Evolutionary conservation across 1,140 invertebrate genomes (phyloP).

Genomic region (Meloidogyne hapla): DNA sequence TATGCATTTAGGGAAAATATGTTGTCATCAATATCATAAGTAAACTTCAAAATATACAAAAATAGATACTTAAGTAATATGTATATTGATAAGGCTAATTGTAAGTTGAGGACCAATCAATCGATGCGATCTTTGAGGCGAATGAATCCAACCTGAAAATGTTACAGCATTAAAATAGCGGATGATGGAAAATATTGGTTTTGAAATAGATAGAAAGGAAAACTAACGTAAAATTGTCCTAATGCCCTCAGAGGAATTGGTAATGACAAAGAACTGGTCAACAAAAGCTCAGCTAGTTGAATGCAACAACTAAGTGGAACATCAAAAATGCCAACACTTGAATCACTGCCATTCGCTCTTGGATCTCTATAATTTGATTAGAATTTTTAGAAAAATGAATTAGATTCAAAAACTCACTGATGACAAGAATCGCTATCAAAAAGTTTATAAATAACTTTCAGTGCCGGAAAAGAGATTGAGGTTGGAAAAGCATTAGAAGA

Average conservation of each 20-base stretch:
- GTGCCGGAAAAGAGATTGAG: constrained; percentile 45
- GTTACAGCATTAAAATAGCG: background rate
- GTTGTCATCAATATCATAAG: no score
- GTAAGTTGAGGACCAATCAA: background rate
- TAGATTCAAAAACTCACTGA: constrained; percentile 31
- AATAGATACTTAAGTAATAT: no score
- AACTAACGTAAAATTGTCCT: constrained; percentile 54
- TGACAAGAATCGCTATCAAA: constrained; percentile 44
- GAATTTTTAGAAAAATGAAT: background rate
- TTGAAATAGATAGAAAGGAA: background rate
- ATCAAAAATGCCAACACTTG: constrained; percentile 55
- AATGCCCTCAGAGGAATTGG: constrained; percentile 48
- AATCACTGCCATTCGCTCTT: constrained; percentile 53
- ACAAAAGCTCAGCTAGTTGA: constrained; percentile 40
- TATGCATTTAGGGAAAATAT: no score
- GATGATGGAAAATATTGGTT: background rate
- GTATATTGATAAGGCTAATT: no score
- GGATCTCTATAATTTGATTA: constrained; percentile 38
- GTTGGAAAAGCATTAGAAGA: constrained; percentile 8
- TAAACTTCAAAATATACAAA: no score
- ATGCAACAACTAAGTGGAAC: constrained; percentile 45
- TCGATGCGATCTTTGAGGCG: constrained; percentile 34
- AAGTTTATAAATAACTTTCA: constrained; percentile 55
- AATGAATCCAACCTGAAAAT: constrained; percentile 40
- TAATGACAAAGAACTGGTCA: constrained; percentile 44